These are phyloP conservation scores for Pristiophorus japonicus DNA, from an alignment of 2,113 vertebrate species.

Conservation along the genomic window DNA sequence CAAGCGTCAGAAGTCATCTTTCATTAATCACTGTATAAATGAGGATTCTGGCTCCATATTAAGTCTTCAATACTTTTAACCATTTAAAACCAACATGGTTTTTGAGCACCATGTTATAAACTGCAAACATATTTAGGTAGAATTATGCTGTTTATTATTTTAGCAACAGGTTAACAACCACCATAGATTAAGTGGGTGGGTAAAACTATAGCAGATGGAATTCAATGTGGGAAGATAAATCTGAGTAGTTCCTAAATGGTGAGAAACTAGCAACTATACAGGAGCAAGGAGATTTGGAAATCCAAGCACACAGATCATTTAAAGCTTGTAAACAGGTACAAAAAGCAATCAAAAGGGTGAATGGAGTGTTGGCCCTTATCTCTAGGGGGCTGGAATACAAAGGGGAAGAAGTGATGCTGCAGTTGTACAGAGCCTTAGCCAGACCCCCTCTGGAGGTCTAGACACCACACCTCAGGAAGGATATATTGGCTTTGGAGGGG, in stretches of 20 bases:
- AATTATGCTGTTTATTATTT: background rate
- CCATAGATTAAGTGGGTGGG: background rate
- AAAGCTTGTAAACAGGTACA: background rate
- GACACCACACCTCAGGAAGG: background rate
- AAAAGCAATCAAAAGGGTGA: background rate
- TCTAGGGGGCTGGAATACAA: background rate
- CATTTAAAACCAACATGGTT: background rate
- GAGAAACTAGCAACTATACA: background rate
- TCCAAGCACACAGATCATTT: background rate
- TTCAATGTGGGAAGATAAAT: background rate
- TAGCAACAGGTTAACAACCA: background rate
- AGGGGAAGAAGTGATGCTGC: background rate
- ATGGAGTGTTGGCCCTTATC: background rate
- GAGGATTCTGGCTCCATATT: background rate
- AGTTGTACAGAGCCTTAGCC: background rate
- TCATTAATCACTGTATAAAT: background rate
- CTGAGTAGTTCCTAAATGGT: background rate
- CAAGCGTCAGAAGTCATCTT: background rate
- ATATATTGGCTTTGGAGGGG: background rate
- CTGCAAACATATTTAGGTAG: background rate
- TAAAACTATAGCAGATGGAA: background rate
- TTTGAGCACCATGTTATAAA: background rate
- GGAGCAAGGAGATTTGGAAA: background rate
- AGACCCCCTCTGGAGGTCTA: background rate
- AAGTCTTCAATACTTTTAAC: background rate